Evolutionary conservation across 1,140 invertebrate species (phyloP).

Genomic region (Ostrea edulis): DNA sequence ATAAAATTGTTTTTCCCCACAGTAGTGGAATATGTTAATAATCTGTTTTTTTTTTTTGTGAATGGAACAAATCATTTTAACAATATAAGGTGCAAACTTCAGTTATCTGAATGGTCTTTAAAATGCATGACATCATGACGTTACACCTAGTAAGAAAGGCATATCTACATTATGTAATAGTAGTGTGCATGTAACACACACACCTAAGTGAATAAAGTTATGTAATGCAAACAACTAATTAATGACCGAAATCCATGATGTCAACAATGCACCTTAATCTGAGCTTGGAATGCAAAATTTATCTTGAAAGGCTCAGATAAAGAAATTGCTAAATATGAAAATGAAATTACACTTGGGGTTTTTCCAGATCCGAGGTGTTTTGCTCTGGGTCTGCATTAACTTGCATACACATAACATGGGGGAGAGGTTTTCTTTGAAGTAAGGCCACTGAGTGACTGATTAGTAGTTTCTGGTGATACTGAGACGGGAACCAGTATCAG

Average conservation of each 20-base stretch:
- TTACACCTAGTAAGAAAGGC: slow-evolving; percentile 4
- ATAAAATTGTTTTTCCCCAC: neutral
- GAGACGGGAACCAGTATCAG: neutral
- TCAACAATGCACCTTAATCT: neutral
- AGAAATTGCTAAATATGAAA: neutral
- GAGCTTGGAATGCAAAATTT: slow-evolving; percentile 3
- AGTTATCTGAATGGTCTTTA: neutral
- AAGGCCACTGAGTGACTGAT: neutral
- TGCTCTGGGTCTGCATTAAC: too few relatives aligned
- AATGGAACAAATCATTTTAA: neutral
- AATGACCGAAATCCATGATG: neutral
- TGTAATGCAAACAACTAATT: neutral
- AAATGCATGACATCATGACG: neutral
- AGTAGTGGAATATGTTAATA: neutral
- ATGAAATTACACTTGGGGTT: neutral
- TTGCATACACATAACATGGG: too few relatives aligned
- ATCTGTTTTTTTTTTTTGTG: neutral
- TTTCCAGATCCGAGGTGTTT: neutral
- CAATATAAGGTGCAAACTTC: neutral
- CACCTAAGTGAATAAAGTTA: slow-evolving; percentile 2
- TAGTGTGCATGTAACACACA: neutral
- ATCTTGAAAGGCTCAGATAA: neutral
- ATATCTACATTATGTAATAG: neutral
- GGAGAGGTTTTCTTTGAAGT: neutral
- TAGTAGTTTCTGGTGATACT: neutral